Evolutionary conservation across 2,888 invertebrate species (phyloP).

Genomic region (Shargacucullia verbasci): DNA sequence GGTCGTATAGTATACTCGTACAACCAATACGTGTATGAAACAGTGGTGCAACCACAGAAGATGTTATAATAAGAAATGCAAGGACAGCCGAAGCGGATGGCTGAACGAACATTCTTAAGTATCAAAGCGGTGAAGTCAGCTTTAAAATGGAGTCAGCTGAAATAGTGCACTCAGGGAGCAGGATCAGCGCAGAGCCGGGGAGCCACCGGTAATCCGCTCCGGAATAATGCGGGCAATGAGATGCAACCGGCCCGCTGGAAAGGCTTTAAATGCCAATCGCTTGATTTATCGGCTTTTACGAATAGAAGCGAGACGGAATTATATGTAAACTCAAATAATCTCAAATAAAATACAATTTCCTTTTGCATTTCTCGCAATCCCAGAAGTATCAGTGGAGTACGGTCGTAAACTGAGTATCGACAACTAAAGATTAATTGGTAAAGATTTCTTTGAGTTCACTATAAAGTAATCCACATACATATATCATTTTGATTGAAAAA

Average conservation of each 20-base stretch:
- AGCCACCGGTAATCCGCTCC: constrained; percentile 17
- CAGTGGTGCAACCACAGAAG: constrained; percentile 25
- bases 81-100: constrained; percentile 27
- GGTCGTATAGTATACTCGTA: constrained; percentile 22
- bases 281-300: constrained; percentile 30
- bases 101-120: constrained; percentile 19
- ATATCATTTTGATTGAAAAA: constrained; percentile 53
- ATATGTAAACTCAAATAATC: constrained; percentile 6
- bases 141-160: constrained; percentile 29
- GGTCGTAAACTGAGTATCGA: constrained; percentile 45
- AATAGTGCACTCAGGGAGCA: constrained; percentile 11
- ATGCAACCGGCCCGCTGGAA: constrained; percentile 8
- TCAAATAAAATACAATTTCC: constrained; percentile 14
- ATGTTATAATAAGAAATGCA: constrained; percentile 48
- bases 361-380: constrained; percentile 14
- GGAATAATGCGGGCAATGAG: constrained; percentile 15
- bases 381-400: constrained; percentile 13
- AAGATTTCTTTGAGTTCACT: constrained; percentile 35
- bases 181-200: constrained; percentile 14
- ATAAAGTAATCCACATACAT: constrained; percentile 44
- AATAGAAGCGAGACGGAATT: constrained; percentile 9
- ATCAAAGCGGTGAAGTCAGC: constrained; percentile 29
- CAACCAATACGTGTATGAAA: constrained; percentile 36
- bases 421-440: constrained; percentile 47
- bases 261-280: constrained; percentile 20